phyloP scores from a whole-genome alignment of 2,888 invertebrate species.

The Autographa gamma region DNA sequence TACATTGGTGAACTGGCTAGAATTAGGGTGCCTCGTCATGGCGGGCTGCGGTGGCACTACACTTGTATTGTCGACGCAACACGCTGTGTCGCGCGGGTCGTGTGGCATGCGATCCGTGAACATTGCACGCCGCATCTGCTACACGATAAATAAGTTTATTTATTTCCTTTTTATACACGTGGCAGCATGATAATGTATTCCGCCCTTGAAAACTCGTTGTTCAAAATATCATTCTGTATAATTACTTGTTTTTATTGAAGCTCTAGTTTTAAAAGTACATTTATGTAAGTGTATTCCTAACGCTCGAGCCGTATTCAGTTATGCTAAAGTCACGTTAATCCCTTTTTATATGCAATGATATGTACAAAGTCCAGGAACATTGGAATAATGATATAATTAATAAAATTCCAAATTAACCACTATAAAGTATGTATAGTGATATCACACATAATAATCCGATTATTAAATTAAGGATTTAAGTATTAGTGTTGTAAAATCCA shows the following conservation, averaged over 20 bases:
- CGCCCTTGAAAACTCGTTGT: background rate
- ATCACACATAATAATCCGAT: constrained; percentile 60
- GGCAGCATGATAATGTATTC: background rate
- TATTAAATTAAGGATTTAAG: constrained; percentile 58
- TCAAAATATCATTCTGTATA: constrained; percentile 19
- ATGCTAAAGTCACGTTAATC: constrained; percentile 33
- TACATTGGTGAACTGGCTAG: too few species aligned
- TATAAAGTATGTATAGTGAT: constrained; percentile 42
- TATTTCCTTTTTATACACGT: background rate
- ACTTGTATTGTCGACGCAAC: too few species aligned
- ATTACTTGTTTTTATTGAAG: constrained; percentile 30
- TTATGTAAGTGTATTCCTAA: constrained; percentile 54
- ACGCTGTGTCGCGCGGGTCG: too few species aligned
- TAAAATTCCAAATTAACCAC: constrained; percentile 53
- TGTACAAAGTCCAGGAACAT: constrained; percentile 61
- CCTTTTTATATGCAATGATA: constrained; percentile 46
- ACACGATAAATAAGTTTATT: background rate
- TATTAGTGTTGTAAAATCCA: constrained; percentile 66
- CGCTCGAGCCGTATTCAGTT: constrained; percentile 54
- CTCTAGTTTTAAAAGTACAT: constrained; percentile 57
- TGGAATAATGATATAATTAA: constrained; percentile 34
- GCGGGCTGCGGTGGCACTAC: too few species aligned
- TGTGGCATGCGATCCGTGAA: too few species aligned
- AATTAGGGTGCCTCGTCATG: too few species aligned
- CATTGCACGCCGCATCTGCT: too few species aligned